Base-by-base conservation (phyloP, 2,888 invertebrate species). In the Clistopyga incitator region DNA sequence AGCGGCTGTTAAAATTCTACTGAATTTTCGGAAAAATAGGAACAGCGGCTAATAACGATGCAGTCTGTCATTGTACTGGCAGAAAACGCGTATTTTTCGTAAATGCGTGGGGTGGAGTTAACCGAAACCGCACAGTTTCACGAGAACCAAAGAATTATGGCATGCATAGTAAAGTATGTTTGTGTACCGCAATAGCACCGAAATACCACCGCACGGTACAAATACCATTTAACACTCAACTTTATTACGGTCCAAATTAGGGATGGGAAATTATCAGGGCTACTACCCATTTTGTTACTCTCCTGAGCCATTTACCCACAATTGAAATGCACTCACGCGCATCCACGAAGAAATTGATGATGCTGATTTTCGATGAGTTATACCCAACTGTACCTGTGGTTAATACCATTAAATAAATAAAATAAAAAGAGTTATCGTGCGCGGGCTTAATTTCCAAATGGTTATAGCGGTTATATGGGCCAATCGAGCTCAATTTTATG, bases 241-340 rank as follows among this genome's bases (percentile, higher is more conserved):
- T 77, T 81, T 81, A 81, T 81, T 72, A 68, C 78, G 59, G n/a
- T 65, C 68, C 72, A 65, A 78, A 78, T 82, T 82, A 74, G 77
- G 50, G 15, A 78, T 45, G 77, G 59, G 13, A 47, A 72, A 82
- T 78, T 72, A 68, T 65, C 72, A 52, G 56, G 52, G 65, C 78
- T 72, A 78, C 78, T 82, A 78, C 59, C 52, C 47, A 23, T 23
- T 29, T 71, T 59, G 81, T 71, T 71, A 67, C 65, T 76, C 77
- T 47, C 13, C 13, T 20, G 47, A 34, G 59, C 29, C 50, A 72
- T 78, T 78, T 65, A 78, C 42, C 34, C 71, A 45, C 52, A 54
- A 71, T 72, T 71, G 47, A 72, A 72, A 78, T 68, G 50, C 50
- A 25, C 50, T 70, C 29, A 61, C 47, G n/a, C 15, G 45, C 65